Percentiles rank a stretch among this genome's conserved stretches.
Evolutionary conservation across 2,888 invertebrate species (phyloP).

Genomic region (Hypena proboscidalis): DNA sequence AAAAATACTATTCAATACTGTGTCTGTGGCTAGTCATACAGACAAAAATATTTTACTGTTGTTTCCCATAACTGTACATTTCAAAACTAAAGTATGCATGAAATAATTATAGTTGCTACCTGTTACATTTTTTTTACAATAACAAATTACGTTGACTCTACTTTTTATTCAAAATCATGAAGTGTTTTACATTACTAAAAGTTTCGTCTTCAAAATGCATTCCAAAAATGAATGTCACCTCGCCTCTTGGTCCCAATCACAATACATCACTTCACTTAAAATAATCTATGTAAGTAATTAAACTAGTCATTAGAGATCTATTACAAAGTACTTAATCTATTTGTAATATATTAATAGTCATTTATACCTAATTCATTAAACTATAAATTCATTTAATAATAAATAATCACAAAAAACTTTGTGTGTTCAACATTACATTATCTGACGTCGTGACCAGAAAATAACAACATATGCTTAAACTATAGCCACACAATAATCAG

Average conservation of each 20-base stretch:
- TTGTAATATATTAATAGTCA: constrained; percentile 21
- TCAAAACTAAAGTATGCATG: no score
- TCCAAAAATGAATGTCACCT: not conserved
- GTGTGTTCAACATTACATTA: constrained; percentile 27
- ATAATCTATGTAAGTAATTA: not conserved
- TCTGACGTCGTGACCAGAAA: constrained; percentile 25
- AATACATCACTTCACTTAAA: not conserved
- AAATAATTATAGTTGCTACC: no score
- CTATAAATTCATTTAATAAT: constrained; percentile 28
- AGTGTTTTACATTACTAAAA: not conserved
- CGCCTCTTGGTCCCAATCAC: constrained; percentile 33
- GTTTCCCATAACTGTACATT: no score
- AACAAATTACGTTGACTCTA: no score
- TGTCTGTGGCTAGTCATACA: no score
- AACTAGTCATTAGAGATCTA: constrained; percentile 31
- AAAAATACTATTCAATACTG: no score
- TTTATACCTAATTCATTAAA: constrained; percentile 10
- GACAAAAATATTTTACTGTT: no score
- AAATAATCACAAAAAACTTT: constrained; percentile 35
- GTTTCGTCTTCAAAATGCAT: constrained; percentile 1
- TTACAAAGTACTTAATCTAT: constrained; percentile 26
- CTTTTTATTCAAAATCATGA: no score
- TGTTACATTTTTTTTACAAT: no score
- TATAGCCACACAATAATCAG: no score
- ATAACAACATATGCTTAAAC: constrained; percentile 17